Evolutionary conservation across 2,888 invertebrate species (phyloP).

Genomic region (Cactoblastis cactorum): DNA sequence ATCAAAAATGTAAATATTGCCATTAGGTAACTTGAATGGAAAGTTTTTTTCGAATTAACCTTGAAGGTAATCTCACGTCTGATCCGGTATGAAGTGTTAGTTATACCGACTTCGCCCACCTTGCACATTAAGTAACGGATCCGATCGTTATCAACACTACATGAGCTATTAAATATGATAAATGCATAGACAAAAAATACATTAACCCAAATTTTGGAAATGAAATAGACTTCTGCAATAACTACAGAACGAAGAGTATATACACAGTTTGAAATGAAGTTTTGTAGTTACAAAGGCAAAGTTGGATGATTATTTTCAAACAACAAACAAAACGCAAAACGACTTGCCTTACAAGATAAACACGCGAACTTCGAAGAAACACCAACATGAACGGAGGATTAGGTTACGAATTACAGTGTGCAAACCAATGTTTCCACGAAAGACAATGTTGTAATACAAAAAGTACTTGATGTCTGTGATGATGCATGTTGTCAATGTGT

Average conservation of each 20-base stretch:
- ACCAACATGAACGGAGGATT: conserved; percentile 56
- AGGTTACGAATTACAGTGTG: conserved; percentile 49
- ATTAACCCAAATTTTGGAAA: conserved; percentile 21
- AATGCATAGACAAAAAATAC: conserved; percentile 14
- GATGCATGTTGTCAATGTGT: conserved; percentile 31
- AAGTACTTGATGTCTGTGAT: conserved; percentile 37
- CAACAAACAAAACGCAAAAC: conserved; percentile 64
- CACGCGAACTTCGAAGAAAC: conserved; percentile 69
- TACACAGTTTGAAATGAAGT: conserved; percentile 39
- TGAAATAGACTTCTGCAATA: not conserved
- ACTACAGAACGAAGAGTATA: conserved; percentile 28
- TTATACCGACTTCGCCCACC: conserved; percentile 12
- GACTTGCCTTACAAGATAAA: conserved; percentile 58
- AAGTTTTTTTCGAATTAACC: conserved; percentile 5
- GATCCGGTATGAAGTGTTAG: conserved; percentile 1
- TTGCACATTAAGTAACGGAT: conserved; percentile 7
- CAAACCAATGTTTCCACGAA: conserved; percentile 45
- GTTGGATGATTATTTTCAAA: conserved; percentile 62
- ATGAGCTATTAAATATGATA: conserved; percentile 11
- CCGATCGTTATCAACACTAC: conserved; percentile 12
- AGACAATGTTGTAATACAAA: conserved; percentile 38
- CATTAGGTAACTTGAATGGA: not conserved
- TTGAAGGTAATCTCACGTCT: not conserved
- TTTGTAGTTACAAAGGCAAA: conserved; percentile 46
- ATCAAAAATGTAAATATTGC: conserved; percentile 1